Base-by-base conservation (phyloP, 1,140 invertebrate species). In the Zaprionus ghesquierei region DNA sequence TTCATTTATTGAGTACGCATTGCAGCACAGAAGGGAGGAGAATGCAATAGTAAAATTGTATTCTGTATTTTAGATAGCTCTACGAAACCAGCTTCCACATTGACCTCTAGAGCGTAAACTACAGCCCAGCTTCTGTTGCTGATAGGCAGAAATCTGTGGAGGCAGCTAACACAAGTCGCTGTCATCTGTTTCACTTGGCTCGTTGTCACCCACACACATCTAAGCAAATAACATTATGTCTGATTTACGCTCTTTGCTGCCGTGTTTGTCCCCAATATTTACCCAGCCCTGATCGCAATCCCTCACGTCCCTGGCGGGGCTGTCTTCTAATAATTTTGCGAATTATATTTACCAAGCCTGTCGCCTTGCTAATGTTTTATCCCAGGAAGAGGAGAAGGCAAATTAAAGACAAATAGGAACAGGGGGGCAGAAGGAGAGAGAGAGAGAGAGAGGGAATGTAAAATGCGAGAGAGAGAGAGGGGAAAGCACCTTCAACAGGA, bases 1-100 rank as follows among this genome's bases (percentile, higher is more conserved):
- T 77, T 64, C 63, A 81, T 86, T 77, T 63, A 69, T 69, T 63
- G 60, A 81, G 80, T 77, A 77, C 51, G 73, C 55, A 63, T 50
- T 65, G 22, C 60, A 59, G 20, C 25, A 33, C 20, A 29, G 23
- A 20, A 5, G 13, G 15, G 25, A 49, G 13, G 10, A 41, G 18
- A 29, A 35, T 41, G 27, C 61, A 56, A 33, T 38, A 51, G 62
- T 33, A 27, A 33, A 51, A 53, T 71, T 20, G 6, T 25, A 53
- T 59, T 58, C 44, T 66, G 13, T 69, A 25, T 44, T 69, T 69
- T n/a, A 25, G 8, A 25, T 33, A 62, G 20, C 22, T 8, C n/a
- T 29, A 20, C 33, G 50, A 22, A 8, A 33, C 31, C 44, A 25
- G 69, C 25, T 31, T 58, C 20, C n/a, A 72, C n/a, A 31, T 69